Base-by-base conservation (phyloP, 2,888 invertebrate genomes). In the Drosophila mimica region DNA sequence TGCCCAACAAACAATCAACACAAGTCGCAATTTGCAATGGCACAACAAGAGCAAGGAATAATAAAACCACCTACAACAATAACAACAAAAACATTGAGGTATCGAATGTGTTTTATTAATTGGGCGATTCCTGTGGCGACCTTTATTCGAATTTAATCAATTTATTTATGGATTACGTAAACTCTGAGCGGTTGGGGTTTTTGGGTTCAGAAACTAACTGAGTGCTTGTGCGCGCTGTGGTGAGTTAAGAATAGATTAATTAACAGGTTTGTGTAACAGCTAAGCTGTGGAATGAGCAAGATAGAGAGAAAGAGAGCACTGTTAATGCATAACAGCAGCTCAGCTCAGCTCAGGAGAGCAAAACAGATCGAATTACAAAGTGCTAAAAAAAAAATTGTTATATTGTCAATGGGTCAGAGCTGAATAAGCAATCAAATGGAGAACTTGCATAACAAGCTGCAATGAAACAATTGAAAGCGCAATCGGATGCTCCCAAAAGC, bases 101-200 rank as follows among this genome's bases (percentile, higher is more conserved):
- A 79, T 57, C 71, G 52, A 75, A 69, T 81, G 76, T 68, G 62
- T 65, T 74, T 70, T 76, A 66, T 81, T 79, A 82, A 77, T 82
- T 80, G 76, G 60, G 7, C 66, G 61, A 52, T 62, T 61, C 70
- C 88, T 72, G 87, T 51, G 75, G 78, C 89, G 77, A 62, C 69
- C 81, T 81, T 72, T 77, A 85, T 79, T 77, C 70, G 78, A 81
- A 83, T 74, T 70, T 74, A 88, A 85, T 88, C 87, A 89, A 88
- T 85, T 89, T 77, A 81, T 80, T 79, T 81, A 79, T 79, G 78
- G 51, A 82, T 85, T 76, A 74, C 88, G 77, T 70, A 71, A 79
- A 82, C 61, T 56, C 63, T 43, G 13, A 43, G 46, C 31, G 46
- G 56, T 36, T 17, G 34, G 43, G 48, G 52, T 13, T 3, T 28